These are phyloP conservation scores for Cirrhinus mrigala DNA, from an alignment of 2,797 vertebrate species.

Conservation along the genomic window DNA sequence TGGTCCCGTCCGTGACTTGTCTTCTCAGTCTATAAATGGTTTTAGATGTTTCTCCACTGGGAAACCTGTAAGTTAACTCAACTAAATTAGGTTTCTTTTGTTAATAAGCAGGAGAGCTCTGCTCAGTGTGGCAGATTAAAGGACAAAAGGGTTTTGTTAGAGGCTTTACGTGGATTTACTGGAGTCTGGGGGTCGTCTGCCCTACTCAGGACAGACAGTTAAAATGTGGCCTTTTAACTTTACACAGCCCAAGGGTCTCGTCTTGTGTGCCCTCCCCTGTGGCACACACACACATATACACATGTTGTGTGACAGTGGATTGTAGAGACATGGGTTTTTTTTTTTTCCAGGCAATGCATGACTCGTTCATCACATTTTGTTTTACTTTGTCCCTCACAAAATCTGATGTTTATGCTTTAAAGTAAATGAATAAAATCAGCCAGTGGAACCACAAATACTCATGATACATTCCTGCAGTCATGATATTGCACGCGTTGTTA, in stretches of 20 bases:
- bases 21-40: not conserved
- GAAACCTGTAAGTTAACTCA: not conserved
- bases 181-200: not conserved
- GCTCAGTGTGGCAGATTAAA: slow-evolving; percentile 14
- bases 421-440: not conserved
- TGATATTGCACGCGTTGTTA: not conserved
- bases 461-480: not conserved
- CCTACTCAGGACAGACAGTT: not conserved
- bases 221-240: slow-evolving; percentile 27
- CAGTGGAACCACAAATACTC: not conserved
- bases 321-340: no score
- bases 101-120: not conserved
- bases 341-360: not conserved
- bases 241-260: slow-evolving; percentile 14
- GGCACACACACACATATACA: not conserved
- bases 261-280: not conserved
- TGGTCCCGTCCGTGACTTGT: not conserved
- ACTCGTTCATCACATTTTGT: not conserved
- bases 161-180: slow-evolving; percentile 25
- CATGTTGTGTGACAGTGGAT: not conserved
- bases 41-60: not conserved
- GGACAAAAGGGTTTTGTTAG: slow-evolving; percentile 15
- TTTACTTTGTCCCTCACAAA: not conserved
- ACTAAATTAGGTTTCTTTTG: not conserved
- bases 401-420: not conserved